phyloP scores from a whole-genome alignment of 2,113 vertebrate species.

The Gobio gobio region DNA sequence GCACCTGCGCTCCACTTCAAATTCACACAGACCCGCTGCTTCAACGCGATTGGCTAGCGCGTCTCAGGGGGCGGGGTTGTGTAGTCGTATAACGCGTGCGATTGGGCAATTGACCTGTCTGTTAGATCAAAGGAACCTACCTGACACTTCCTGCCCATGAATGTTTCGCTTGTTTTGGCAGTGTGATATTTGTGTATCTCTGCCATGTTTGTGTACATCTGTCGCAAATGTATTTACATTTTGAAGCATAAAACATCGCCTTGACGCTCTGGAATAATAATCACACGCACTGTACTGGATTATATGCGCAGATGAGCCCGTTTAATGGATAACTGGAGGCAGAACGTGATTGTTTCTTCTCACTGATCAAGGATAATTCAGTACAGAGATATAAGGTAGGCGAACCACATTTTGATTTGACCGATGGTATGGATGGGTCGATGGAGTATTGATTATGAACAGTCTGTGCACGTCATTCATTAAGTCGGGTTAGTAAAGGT shows the following conservation, averaged over 20 bases:
- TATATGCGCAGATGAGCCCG: conserved; percentile 25
- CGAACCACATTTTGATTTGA: neutral
- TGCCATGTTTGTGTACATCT: conserved; percentile 57
- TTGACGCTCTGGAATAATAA: conserved; percentile 12
- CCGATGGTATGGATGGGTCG: neutral
- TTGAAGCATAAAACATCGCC: neutral
- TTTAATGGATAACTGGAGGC: conserved; percentile 31
- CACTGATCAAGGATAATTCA: conserved; percentile 3
- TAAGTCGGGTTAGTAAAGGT: conserved; percentile 33
- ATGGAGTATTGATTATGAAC: neutral
- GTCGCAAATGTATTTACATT: neutral
- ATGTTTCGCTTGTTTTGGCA: conserved; percentile 59
- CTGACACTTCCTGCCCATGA: conserved; percentile 71
- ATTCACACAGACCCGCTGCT: conserved; percentile 23
- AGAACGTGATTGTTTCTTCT: conserved; percentile 23
- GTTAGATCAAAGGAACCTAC: conserved; percentile 63
- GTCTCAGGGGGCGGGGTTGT: conserved; percentile 53
- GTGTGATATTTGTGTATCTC: conserved; percentile 46
- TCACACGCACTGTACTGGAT: conserved; percentile 27
- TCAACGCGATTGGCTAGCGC: conserved; percentile 43
- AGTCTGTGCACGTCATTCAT: conserved; percentile 13
- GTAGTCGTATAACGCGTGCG: neutral
- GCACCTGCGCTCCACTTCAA: conserved; percentile 61
- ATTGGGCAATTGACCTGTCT: conserved; percentile 62
- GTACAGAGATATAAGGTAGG: neutral